Conservation (phyloP, 2,888 invertebrate species). For the Standfussiana lucernea region DNA sequence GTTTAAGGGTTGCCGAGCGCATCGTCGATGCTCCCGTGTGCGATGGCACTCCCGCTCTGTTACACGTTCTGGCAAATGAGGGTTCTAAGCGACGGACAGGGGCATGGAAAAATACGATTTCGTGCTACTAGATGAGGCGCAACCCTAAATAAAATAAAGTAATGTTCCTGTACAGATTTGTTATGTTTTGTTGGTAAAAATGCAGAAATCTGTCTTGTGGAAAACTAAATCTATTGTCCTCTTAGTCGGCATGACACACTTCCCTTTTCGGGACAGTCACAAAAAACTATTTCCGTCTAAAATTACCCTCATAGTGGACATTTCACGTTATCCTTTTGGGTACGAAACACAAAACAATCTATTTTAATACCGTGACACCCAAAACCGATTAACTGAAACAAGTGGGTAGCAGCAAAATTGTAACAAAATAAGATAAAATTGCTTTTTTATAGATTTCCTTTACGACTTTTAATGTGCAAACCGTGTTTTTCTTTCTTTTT, state of each 20-base stretch:
- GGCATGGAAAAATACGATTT: not conserved
- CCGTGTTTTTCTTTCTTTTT: not conserved
- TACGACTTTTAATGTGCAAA: slow-evolving; percentile 43
- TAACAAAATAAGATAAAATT: slow-evolving; percentile 50
- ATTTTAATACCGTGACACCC: slow-evolving; percentile 9
- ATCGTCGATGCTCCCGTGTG: too few relatives aligned
- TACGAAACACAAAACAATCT: not conserved
- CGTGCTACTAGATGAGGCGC: not conserved
- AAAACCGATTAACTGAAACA: slow-evolving; percentile 26
- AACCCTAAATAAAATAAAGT: not conserved
- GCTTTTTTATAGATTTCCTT: slow-evolving; percentile 51
- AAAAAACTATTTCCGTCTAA: not conserved
- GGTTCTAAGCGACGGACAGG: too few relatives aligned
- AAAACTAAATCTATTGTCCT: not conserved
- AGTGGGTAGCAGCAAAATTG: slow-evolving; percentile 29
- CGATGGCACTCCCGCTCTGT: too few relatives aligned
- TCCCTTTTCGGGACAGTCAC: not conserved
- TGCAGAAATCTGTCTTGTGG: not conserved
- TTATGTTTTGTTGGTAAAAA: not conserved
- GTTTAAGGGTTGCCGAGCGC: too few relatives aligned
- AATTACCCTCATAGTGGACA: not conserved
- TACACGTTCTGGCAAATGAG: too few relatives aligned
- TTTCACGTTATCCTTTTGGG: not conserved
- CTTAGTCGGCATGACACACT: not conserved
- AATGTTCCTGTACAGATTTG: not conserved